Evolutionary conservation across 2,113 vertebrate genomes (phyloP).

Genomic region (Hirundichthys speculiger): DNA sequence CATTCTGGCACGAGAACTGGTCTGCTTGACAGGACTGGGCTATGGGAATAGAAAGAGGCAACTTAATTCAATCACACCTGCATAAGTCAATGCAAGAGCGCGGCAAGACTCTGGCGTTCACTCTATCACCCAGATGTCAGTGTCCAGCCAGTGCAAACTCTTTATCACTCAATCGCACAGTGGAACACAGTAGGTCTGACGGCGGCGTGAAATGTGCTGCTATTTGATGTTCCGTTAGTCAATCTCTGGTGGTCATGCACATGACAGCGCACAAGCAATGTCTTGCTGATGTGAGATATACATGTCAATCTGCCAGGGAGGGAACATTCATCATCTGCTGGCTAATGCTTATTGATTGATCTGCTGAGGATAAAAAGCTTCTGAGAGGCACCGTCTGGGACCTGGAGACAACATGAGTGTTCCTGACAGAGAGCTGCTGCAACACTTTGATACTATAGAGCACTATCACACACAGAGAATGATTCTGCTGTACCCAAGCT

Average conservation of each 20-base stretch:
- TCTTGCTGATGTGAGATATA: slow-evolving; percentile 42
- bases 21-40: slow-evolving; percentile 89
- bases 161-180: slow-evolving; percentile 56
- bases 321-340: slow-evolving; percentile 67
- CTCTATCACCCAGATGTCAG: slow-evolving; percentile 51
- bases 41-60: slow-evolving; percentile 54
- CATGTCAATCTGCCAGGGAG: slow-evolving; percentile 58
- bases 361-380: slow-evolving; percentile 57
- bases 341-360: slow-evolving; percentile 69
- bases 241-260: slow-evolving; percentile 12
- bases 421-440: slow-evolving; percentile 45
- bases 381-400: slow-evolving; percentile 45
- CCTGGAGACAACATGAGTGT: slow-evolving; percentile 28
- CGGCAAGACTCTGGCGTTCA: slow-evolving; percentile 58
- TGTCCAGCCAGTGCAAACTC: slow-evolving; percentile 30
- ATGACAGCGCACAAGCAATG: slow-evolving; percentile 25
- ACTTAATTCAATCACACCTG: slow-evolving; percentile 60
- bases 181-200: slow-evolving; percentile 2
- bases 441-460: slow-evolving; percentile 45
- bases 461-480: slow-evolving; percentile 27
- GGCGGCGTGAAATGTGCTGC: slow-evolving; percentile 24
- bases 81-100: slow-evolving; percentile 48
- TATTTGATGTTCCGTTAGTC: slow-evolving; percentile 42
- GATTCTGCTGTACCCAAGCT: slow-evolving; percentile 20
- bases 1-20: slow-evolving; percentile 93